A percentile compares a stretch with the other conserved stretches of the same genome.
phyloP scores from a whole-genome alignment of 2,113 vertebrate genomes.

The Tiliqua scincoides region DNA sequence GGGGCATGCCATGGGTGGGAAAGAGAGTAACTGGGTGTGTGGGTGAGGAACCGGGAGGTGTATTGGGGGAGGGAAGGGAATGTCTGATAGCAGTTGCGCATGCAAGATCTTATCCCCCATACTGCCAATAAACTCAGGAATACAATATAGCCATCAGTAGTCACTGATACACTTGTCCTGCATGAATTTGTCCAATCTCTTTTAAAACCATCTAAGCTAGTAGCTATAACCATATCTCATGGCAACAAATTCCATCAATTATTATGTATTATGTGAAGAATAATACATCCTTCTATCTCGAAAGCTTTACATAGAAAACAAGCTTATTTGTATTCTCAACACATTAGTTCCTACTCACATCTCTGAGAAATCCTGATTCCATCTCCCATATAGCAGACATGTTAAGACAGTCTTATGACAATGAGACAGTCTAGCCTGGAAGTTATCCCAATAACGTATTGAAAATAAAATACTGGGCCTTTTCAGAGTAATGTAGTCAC shows the following conservation, averaged over 20 bases:
- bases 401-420: not conserved
- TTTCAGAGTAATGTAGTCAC: slow-evolving; percentile 56
- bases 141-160: no score
- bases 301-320: not conserved
- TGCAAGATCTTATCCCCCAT: no score
- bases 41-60: no score
- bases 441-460: slow-evolving; percentile 51
- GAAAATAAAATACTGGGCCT: slow-evolving; percentile 43
- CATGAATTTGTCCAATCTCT: no score
- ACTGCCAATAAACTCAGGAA: no score
- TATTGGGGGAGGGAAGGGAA: no score
- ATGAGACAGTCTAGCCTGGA: slow-evolving; percentile 48
- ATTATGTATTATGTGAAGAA: not conserved
- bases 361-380: not conserved
- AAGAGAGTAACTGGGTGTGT: no score
- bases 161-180: no score
- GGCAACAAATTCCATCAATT: not conserved
- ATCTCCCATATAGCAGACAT: slow-evolving; percentile 6
- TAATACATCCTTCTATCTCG: not conserved
- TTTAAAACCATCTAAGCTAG: no score
- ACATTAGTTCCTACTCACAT: not conserved
- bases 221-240: no score
- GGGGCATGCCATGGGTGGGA: no score
- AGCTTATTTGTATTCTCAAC: not conserved
- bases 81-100: no score